Evolutionary conservation across 2,113 vertebrate genomes (phyloP).

Genomic region (Apeltes quadracus): DNA sequence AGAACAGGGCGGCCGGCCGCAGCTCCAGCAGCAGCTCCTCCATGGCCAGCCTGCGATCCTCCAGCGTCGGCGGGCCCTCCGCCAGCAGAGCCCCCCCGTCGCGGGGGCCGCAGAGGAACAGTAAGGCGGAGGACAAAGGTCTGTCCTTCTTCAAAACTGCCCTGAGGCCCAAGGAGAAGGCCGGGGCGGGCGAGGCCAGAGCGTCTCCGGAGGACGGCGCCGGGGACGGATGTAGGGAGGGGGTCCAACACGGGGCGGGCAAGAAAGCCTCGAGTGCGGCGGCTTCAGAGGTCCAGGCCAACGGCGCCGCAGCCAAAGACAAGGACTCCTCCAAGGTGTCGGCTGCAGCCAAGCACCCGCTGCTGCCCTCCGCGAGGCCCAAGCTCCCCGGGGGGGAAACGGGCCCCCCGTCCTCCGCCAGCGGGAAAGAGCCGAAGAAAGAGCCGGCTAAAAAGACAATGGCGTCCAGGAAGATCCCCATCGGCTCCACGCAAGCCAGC

Average conservation of each 20-base stretch:
- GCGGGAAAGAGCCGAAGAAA: constrained; percentile 81
- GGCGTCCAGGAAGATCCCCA: constrained; percentile 86
- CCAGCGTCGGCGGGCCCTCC: constrained; percentile 69
- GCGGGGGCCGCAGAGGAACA: constrained; percentile 83
- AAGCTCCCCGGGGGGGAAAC: constrained; percentile 87
- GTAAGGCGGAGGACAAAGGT: constrained; percentile 94
- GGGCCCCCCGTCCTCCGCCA: constrained; percentile 73
- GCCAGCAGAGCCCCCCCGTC: constrained; percentile 18
- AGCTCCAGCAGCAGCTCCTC: constrained; percentile 90
- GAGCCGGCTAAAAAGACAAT: constrained; percentile 84
- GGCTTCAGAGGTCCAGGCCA: constrained; percentile 67
- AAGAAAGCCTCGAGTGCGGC: constrained; percentile 77
- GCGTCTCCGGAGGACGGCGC: constrained; percentile 70
- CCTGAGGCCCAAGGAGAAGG: constrained; percentile 91
- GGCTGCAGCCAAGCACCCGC: constrained; percentile 84
- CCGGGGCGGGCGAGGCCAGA: constrained; percentile 80
- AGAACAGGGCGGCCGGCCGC: constrained; percentile 64
- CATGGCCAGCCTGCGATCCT: constrained; percentile 90
- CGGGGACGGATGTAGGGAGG: constrained; percentile 54
- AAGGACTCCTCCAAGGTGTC: constrained; percentile 82
- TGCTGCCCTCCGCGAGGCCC: constrained; percentile 85
- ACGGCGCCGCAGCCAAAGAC: constrained; percentile 76
- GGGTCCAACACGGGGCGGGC: constrained; percentile 35
- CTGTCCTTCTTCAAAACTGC: constrained; percentile 96
- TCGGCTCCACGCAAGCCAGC: constrained; percentile 89